Conservation (phyloP, 2,113 vertebrate species). For the Callipepla squamata region DNA sequence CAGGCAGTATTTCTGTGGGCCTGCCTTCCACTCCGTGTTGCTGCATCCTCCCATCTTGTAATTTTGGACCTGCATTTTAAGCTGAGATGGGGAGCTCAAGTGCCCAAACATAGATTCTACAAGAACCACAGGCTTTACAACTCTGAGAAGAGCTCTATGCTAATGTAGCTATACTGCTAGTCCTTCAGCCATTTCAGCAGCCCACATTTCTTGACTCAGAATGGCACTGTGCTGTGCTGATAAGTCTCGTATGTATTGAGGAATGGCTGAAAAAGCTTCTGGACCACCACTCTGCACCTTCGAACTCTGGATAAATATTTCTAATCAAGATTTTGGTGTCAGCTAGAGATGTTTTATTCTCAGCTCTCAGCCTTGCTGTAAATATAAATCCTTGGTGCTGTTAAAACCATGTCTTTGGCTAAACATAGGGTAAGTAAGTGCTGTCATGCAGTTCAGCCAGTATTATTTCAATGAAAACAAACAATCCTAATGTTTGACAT, state of each 20-base stretch:
- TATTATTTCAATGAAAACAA: background rate
- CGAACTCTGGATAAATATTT: background rate
- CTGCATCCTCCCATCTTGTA: background rate
- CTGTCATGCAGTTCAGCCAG: background rate
- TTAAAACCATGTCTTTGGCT: background rate
- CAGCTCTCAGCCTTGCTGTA: background rate
- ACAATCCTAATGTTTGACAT: background rate
- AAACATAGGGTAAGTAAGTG: background rate
- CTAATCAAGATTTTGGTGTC: background rate
- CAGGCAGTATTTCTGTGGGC: rapidly evolving
- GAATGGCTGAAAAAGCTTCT: background rate
- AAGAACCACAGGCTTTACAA: background rate
- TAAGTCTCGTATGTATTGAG: background rate
- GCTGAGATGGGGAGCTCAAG: background rate
- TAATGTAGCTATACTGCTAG: background rate
- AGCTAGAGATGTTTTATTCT: background rate
- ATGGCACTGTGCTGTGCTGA: background rate
- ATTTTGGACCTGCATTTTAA: background rate
- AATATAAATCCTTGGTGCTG: background rate
- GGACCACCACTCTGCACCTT: background rate
- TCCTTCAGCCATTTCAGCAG: background rate
- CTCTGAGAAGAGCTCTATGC: background rate
- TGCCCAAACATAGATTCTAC: background rate
- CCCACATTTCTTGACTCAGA: background rate
- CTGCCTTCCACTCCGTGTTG: background rate